Evolutionary conservation across 2,888 invertebrate species (phyloP).

Genomic region (Cerceris ruficornis): DNA sequence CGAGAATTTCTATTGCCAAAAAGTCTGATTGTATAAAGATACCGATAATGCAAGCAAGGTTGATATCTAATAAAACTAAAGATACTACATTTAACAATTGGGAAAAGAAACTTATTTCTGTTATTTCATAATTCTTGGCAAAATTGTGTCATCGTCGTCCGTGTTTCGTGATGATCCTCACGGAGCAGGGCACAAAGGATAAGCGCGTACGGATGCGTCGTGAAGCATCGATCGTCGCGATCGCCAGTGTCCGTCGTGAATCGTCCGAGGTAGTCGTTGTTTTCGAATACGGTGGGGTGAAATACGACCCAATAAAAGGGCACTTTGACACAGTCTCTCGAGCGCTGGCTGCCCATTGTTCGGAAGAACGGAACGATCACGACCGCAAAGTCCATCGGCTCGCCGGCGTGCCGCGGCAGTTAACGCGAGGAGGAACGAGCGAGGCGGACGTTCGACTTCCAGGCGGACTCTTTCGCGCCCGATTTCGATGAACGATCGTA

Average conservation of each 20-base stretch:
- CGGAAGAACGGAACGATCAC: slow-evolving; percentile 57
- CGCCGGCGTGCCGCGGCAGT: slow-evolving; percentile 50
- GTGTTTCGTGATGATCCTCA: neutral
- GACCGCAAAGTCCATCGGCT: slow-evolving; percentile 48
- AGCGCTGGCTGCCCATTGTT: slow-evolving; percentile 63
- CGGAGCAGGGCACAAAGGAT: slow-evolving; percentile 8
- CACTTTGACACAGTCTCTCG: slow-evolving; percentile 65
- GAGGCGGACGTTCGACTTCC: slow-evolving; percentile 29
- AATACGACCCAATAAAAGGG: slow-evolving; percentile 69
- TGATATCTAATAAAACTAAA: too few species aligned
- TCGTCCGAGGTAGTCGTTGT: slow-evolving; percentile 51
- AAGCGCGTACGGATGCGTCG: slow-evolving; percentile 17
- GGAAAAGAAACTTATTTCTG: too few species aligned
- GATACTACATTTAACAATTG: too few species aligned
- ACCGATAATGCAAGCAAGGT: neutral
- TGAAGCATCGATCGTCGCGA: slow-evolving; percentile 41
- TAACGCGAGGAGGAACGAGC: slow-evolving; percentile 49
- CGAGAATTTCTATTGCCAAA: too few species aligned
- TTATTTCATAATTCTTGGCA: too few species aligned
- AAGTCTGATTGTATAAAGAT: neutral
- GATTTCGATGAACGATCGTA: slow-evolving; percentile 49
- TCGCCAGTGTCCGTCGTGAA: slow-evolving; percentile 45
- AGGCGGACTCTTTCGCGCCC: slow-evolving; percentile 44
- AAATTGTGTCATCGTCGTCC: too few species aligned
- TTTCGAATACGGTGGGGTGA: slow-evolving; percentile 58